Percentiles rank a stretch among this genome's conserved stretches.
Conservation (phyloP, 2,113 vertebrate genomes). For the Leuciscus idus region DNA sequence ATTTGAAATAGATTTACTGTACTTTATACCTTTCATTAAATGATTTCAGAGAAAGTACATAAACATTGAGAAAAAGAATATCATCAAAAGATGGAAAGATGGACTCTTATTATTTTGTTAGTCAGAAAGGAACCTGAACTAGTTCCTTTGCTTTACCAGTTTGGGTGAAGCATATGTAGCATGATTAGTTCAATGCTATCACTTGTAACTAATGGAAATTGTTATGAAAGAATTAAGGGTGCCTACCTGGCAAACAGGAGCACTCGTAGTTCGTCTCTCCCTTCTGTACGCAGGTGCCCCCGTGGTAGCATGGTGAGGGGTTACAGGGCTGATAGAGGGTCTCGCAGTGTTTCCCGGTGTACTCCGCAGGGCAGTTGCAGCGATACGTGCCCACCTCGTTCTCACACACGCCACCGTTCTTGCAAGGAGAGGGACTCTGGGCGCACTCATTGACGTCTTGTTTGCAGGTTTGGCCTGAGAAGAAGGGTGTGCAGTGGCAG, state of each 20-base stretch:
- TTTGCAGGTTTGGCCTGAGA: conserved; percentile 89
- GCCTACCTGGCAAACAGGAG: conserved; percentile 93
- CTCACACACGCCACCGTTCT: conserved; percentile 82
- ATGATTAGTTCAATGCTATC: too few relatives aligned
- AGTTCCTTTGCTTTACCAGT: too few relatives aligned
- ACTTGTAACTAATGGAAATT: too few relatives aligned
- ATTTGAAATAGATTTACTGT: not conserved
- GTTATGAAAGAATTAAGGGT: too few relatives aligned
- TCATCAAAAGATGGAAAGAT: too few relatives aligned
- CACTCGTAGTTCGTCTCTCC: conserved; percentile 92
- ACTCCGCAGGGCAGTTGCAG: conserved; percentile 83
- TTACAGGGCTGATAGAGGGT: conserved; percentile 90
- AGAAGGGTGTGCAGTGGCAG: conserved; percentile 83
- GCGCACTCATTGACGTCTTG: conserved; percentile 91
- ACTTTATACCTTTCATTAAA: not conserved
- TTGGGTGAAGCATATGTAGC: too few relatives aligned
- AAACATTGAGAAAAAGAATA: not conserved
- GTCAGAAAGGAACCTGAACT: too few relatives aligned
- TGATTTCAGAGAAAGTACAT: not conserved
- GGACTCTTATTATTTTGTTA: too few relatives aligned
- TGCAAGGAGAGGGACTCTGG: conserved; percentile 73
- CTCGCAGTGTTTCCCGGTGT: conserved; percentile 87
- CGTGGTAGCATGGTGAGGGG: conserved; percentile 93
- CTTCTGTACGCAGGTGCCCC: conserved; percentile 92
- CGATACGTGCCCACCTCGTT: conserved; percentile 88